phyloP scores from a whole-genome alignment of 2,797 vertebrate species.

The Arrhamphus sclerolepis region DNA sequence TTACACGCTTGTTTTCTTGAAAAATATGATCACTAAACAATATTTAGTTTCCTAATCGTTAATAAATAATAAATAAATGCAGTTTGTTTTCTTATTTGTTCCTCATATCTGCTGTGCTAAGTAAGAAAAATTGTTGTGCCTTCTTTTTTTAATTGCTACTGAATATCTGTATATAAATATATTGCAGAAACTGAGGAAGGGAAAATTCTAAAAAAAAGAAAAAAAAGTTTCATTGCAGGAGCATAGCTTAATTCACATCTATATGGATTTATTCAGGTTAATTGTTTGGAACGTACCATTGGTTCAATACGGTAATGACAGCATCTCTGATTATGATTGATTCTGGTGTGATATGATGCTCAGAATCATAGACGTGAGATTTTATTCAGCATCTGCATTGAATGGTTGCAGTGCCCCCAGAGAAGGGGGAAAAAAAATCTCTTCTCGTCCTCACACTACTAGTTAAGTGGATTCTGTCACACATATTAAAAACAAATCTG shows the following conservation, averaged over 20 bases:
- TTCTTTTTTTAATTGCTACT: no score
- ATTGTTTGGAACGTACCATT: neutral
- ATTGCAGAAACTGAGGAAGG: no score
- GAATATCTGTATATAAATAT: no score
- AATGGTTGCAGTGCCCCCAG: constrained; percentile 23
- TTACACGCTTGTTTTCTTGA: no score
- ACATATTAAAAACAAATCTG: constrained; percentile 77
- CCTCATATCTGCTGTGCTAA: no score
- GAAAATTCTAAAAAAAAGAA: no score
- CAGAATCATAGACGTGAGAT: constrained; percentile 19
- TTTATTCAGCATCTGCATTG: neutral
- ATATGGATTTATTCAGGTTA: neutral
- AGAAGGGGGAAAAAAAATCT: constrained; percentile 6
- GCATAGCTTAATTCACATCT: neutral
- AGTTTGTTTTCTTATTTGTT: no score
- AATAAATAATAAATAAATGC: no score
- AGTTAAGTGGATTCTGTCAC: constrained; percentile 76
- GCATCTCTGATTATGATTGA: constrained; percentile 33
- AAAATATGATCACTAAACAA: no score
- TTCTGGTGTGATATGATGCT: constrained; percentile 16
- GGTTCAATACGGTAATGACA: constrained; percentile 2
- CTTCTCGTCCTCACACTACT: constrained; percentile 24
- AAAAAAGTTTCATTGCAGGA: neutral
- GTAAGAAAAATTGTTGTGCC: no score
- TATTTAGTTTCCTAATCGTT: no score